Conservation (phyloP, 1,140 invertebrate genomes). For the Drepana arcuata region DNA sequence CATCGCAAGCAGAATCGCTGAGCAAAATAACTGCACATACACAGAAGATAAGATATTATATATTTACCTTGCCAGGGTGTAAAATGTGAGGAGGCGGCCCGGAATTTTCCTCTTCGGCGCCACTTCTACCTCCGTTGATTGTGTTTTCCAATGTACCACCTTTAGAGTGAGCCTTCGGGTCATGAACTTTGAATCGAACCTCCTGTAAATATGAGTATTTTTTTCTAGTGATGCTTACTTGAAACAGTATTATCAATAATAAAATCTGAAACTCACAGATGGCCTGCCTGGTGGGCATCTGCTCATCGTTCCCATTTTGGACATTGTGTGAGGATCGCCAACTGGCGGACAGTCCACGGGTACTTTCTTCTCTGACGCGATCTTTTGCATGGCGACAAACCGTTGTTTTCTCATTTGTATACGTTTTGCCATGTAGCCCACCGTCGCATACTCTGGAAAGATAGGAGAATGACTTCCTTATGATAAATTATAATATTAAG, state of each 20-base stretch:
- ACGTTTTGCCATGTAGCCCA: constrained; percentile 96
- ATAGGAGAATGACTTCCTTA: constrained; percentile 26
- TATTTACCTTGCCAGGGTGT: constrained; percentile 81
- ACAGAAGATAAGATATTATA: not conserved
- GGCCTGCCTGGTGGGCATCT: constrained; percentile 61
- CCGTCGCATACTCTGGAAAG: constrained; percentile 92
- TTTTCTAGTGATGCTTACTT: not conserved
- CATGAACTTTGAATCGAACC: constrained; percentile 94
- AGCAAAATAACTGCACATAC: too few species aligned
- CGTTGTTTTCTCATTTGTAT: constrained; percentile 96
- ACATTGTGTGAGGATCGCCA: constrained; percentile 74
- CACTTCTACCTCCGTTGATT: constrained; percentile 83
- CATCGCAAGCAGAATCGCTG: constrained; percentile 2
- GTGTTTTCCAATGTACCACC: constrained; percentile 92
- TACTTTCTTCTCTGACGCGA: constrained; percentile 91
- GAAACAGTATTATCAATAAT: constrained; percentile 8
- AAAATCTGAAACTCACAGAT: constrained; percentile 41
- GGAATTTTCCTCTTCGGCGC: constrained; percentile 76
- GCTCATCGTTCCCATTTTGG: constrained; percentile 67
- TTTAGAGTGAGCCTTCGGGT: constrained; percentile 93
- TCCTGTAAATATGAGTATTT: constrained; percentile 76
- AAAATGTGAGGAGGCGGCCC: constrained; percentile 82
- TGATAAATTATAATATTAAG: not conserved
- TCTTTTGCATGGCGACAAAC: constrained; percentile 90
- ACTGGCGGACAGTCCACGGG: constrained; percentile 82